Percentiles rank a stretch among this genome's conserved stretches.
These are phyloP conservation scores for Ciconia boyciana DNA, from an alignment of 2,113 vertebrate species.

Conservation along the genomic window DNA sequence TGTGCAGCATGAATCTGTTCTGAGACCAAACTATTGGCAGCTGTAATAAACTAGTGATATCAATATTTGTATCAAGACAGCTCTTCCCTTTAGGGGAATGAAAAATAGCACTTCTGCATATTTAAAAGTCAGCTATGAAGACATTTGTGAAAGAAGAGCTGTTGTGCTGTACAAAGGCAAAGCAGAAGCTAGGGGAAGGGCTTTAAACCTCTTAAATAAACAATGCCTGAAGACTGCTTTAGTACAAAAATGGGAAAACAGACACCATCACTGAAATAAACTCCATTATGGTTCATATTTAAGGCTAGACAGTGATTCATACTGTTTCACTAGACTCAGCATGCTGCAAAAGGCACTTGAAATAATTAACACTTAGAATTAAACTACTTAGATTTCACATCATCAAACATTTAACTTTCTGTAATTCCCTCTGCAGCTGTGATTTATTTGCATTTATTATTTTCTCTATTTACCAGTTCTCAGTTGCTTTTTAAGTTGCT, in stretches of 20 bases:
- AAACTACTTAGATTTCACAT: slow-evolving; percentile 57
- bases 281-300: slow-evolving; percentile 27
- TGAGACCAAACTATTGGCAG: neutral
- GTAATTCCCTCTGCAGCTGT: slow-evolving; percentile 50
- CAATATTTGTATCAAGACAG: slow-evolving; percentile 28
- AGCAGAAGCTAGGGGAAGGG: neutral
- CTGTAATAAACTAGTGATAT: slow-evolving; percentile 10
- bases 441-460: slow-evolving; percentile 62
- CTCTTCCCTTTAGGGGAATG: neutral
- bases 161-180: neutral
- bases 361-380: slow-evolving; percentile 67
- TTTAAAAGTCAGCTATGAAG: neutral
- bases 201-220: neutral
- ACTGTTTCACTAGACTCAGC: slow-evolving; percentile 51
- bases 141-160: neutral
- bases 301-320: slow-evolving; percentile 54
- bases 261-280: neutral
- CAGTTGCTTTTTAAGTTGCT: slow-evolving; percentile 29
- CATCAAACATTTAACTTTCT: slow-evolving; percentile 58
- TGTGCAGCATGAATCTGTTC: neutral
- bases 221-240: neutral
- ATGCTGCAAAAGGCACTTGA: slow-evolving; percentile 58
- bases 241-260: slow-evolving; percentile 1
- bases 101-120: neutral
- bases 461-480: slow-evolving; percentile 25